Evolutionary conservation across 2,797 vertebrate species (phyloP).

Genomic region (Coccyzus lansbergi): DNA sequence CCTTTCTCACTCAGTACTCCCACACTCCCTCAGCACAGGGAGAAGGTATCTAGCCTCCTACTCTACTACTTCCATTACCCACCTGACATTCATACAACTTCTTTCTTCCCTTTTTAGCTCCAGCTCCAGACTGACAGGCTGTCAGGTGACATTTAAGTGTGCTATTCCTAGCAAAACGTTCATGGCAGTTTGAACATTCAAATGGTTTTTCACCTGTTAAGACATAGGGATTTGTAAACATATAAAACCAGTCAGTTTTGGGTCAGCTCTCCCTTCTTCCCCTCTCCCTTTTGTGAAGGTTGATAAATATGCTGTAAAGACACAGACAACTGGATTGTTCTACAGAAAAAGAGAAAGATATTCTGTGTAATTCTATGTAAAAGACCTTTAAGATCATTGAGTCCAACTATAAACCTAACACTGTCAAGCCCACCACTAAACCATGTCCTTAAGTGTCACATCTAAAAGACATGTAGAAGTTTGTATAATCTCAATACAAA

Average conservation of each 20-base stretch:
- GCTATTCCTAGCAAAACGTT: slow-evolving; percentile 96
- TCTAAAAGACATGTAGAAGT: too few species aligned
- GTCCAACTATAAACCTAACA: too few species aligned
- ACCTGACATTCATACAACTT: slow-evolving; percentile 99
- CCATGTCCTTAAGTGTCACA: too few species aligned
- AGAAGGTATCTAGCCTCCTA: background rate
- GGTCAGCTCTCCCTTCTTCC: background rate
- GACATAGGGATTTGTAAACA: slow-evolving; percentile 24
- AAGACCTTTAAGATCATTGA: too few species aligned
- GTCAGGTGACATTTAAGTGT: slow-evolving; percentile 97
- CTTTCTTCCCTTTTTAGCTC: slow-evolving; percentile 97
- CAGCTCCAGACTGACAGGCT: slow-evolving; percentile 93
- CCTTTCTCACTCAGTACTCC: background rate
- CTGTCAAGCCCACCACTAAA: too few species aligned
- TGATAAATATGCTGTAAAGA: background rate
- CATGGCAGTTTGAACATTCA: slow-evolving; percentile 96
- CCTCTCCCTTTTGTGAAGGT: background rate
- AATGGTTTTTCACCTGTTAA: slow-evolving; percentile 96
- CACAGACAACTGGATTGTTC: background rate
- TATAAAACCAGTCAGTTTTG: background rate
- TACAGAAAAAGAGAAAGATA: background rate
- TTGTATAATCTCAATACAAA: background rate
- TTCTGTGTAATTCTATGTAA: background rate
- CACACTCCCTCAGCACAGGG: background rate
- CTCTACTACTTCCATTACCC: slow-evolving; percentile 28